Base-by-base conservation (phyloP, 2,888 invertebrate species). In the Priocnemis perturbator region DNA sequence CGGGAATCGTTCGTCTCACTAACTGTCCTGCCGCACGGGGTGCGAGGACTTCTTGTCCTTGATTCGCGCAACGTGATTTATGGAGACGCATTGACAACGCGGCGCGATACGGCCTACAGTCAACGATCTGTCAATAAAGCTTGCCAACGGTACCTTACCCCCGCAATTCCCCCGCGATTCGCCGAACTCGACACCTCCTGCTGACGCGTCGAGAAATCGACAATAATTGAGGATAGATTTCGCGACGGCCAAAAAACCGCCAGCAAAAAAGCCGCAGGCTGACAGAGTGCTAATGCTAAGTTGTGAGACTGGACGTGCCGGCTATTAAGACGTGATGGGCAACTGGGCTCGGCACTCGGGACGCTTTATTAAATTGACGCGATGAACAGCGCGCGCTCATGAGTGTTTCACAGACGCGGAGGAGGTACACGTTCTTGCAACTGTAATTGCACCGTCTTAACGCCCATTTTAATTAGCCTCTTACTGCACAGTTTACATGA, bases 1-100 rank as follows among this genome's bases (percentile, higher is more conserved):
- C 61, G 52, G 7, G 23, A n/a, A 45, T 60, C 71, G 63, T 58
- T 58, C 75, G 69, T 75, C 70, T 64, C 64, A 59, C 74, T 73
- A 73, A 76, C 67, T 71, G 75, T 69, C 74, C 60, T 59, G 53
- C 26, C 26, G 26, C 26, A 26, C 26, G 3, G 26, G 26, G 5
- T 5, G 5, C 26, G 14, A 37, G 37, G 37, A 37, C 69, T 67
- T 67, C 73, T 75, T 75, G 79, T 82, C 77, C 79, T 78, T 77
- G 81, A 79, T 77, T 69, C 71, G 50, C 64, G 68, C 52, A 58
- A 26, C 17, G 68, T 84, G 84, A 85, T 85, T 85, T 83, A 83
- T 83, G 79, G 71, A 78, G 82, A 81, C 74, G 69, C 77, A 75
- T 74, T 67, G 72, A 76, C 77, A 78, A 79, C 79, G 69, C 74